phyloP scores from a whole-genome alignment of 2,888 invertebrate species.

The Julus scanicus region DNA sequence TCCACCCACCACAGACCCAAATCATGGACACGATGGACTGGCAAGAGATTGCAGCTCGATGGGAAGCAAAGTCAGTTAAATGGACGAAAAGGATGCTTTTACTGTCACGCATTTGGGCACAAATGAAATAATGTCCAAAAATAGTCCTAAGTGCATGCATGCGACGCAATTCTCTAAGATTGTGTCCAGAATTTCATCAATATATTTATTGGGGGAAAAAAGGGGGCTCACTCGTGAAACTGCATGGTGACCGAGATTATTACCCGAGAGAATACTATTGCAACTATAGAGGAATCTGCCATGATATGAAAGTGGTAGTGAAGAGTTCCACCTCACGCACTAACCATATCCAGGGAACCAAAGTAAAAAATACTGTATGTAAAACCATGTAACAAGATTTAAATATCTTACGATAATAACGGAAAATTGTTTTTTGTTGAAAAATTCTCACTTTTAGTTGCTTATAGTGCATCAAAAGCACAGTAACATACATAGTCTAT shows the following conservation, averaged over 20 bases:
- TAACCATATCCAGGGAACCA: no score
- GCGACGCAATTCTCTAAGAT: background rate
- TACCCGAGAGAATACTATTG: background rate
- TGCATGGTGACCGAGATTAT: conserved; percentile 13
- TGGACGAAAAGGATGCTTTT: conserved; percentile 13
- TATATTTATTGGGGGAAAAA: background rate
- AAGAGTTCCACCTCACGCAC: no score
- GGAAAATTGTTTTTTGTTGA: no score
- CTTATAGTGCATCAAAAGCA: no score
- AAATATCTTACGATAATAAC: no score
- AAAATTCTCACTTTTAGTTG: no score
- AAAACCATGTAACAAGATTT: no score
- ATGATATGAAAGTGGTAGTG: no score
- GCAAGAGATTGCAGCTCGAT: conserved; percentile 11
- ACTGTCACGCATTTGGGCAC: background rate
- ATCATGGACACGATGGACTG: conserved; percentile 8
- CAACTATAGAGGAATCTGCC: background rate
- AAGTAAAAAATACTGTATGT: no score
- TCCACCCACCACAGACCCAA: background rate
- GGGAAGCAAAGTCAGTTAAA: conserved; percentile 21
- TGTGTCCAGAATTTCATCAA: conserved; percentile 15
- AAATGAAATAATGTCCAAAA: conserved; percentile 33
- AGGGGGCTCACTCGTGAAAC: background rate
- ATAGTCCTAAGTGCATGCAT: conserved; percentile 25
- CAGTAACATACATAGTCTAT: no score